Base-by-base conservation (phyloP, 2,888 invertebrate species). In the Notodonta dromedarius region DNA sequence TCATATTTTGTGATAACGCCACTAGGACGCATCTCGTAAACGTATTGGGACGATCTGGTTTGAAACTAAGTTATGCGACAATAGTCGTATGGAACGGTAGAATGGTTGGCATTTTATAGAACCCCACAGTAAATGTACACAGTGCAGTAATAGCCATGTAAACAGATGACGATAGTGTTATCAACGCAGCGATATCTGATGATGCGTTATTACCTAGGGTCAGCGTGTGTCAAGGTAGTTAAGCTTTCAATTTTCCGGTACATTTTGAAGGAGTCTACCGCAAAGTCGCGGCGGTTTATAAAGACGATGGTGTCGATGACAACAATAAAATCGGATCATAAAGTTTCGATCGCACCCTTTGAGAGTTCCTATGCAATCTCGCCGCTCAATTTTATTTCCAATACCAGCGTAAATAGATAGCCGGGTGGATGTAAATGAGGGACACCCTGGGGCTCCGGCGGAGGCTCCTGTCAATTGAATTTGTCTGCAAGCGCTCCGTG, bases 1-100 rank as follows among this genome's bases (percentile, higher is more conserved):
- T 93, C 93, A 93, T 93, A 93, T 93, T 93, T 90, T 90, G 90
- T 92, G 93, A 93, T 93, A 93, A 93, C 91, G 90, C 91, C 88
- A 90, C 89, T 87, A 87, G 87, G 84, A 86, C 85, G 87, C 89
- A 88, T 90, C 91, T 88, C 84, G 84, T 87, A 85, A 87, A 88
- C 86, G 85, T 86, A 91, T 89, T 87, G 88, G 85, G 82, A 82
- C 79, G 86, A 88, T 88, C 86, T 85, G 80, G 83, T 85, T 86
- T 82, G 80, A 78, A 75, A 81, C 83, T 85, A 80, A 82, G 83
- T 82, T 87, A 86, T 86, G 85, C 77, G 83, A 87, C 87, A 86
- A 84, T 84, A 74, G 78, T 74, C 72, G 73, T 71, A 61, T 76
- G 77, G 82, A 83, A 83, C 80, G 82, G 80, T 79, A 81, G 71